Percentiles rank a stretch among this genome's conserved stretches.
phyloP scores from a whole-genome alignment of 2,888 invertebrate species.

The Caenorhabditis wallacei region DNA sequence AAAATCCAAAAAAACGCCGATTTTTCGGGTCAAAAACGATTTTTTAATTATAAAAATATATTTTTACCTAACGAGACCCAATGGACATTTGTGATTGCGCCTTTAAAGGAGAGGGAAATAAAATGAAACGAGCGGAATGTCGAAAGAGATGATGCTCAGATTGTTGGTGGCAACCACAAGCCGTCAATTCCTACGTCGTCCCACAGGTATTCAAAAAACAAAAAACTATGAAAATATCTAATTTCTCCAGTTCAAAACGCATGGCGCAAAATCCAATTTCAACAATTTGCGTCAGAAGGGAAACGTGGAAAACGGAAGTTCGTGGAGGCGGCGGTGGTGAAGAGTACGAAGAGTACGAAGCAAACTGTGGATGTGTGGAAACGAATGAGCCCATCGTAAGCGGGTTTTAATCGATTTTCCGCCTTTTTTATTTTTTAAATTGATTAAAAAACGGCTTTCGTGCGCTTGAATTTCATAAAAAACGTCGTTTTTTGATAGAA shows the following conservation, averaged over 20 bases:
- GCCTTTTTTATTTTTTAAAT: too few relatives aligned
- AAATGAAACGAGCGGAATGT: conserved; percentile 30
- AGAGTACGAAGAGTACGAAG: conserved; percentile 74
- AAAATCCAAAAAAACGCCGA: too few relatives aligned
- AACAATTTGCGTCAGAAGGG: conserved; percentile 63
- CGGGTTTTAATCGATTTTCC: too few relatives aligned
- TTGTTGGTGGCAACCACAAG: conserved; percentile 1
- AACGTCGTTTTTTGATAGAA: too few relatives aligned
- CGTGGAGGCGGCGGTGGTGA: conserved; percentile 75
- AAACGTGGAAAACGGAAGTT: conserved; percentile 69
- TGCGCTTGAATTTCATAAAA: too few relatives aligned
- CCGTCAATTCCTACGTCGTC: conserved; percentile 8
- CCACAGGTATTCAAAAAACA: conserved; percentile 10
- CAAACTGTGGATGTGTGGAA: conserved; percentile 73
- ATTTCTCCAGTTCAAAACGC: conserved; percentile 21
- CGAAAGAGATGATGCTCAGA: conserved; percentile 28
- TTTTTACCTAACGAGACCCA: too few relatives aligned
- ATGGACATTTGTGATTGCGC: too few relatives aligned
- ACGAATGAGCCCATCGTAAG: conserved; percentile 72
- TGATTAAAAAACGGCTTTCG: too few relatives aligned
- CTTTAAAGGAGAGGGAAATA: conserved; percentile 11
- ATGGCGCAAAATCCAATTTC: conserved; percentile 20
- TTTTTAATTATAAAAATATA: too few relatives aligned
- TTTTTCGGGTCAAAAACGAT: too few relatives aligned
- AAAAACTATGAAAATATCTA: not conserved